A percentile compares a stretch with the other conserved stretches of the same genome.
Evolutionary conservation across 1,140 invertebrate genomes (phyloP).

Genomic region (Euura lappo): DNA sequence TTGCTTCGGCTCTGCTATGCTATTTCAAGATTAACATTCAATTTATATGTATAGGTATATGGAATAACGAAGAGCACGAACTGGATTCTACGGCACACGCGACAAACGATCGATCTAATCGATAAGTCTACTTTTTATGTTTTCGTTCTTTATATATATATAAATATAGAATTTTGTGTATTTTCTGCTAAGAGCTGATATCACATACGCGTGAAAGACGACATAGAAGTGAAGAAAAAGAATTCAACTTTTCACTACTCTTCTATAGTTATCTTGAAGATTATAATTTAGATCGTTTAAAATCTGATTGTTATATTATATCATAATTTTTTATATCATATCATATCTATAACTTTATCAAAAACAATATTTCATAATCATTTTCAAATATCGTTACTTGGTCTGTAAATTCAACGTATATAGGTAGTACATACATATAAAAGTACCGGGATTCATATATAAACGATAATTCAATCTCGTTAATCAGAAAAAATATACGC

Average conservation of each 20-base stretch:
- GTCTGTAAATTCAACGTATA: no score
- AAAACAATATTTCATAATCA: no score
- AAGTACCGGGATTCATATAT: no score
- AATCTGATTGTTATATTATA: not conserved
- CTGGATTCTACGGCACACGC: not conserved
- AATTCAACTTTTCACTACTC: slow-evolving; percentile 7
- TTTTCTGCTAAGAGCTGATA: slow-evolving; percentile 7
- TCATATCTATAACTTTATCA: not conserved
- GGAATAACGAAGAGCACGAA: not conserved
- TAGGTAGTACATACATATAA: no score
- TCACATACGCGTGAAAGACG: slow-evolving; percentile 6
- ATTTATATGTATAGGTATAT: not conserved
- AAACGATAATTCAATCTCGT: no score
- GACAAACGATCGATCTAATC: slow-evolving; percentile 4
- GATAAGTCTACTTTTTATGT: not conserved
- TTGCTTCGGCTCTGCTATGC: not conserved
- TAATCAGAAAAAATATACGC: no score
- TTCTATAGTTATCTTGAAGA: slow-evolving; percentile 7
- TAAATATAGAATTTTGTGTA: slow-evolving; percentile 7
- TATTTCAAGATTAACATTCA: slow-evolving; percentile 7
- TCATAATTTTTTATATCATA: not conserved
- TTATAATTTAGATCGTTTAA: slow-evolving; percentile 2
- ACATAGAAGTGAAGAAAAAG: slow-evolving; percentile 5
- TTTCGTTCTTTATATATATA: not conserved
- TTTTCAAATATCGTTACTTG: no score